A percentile compares a stretch with the other conserved stretches of the same genome.
Evolutionary conservation across 2,113 vertebrate genomes (phyloP).

Genomic region (Balaenoptera acutorostrata): DNA sequence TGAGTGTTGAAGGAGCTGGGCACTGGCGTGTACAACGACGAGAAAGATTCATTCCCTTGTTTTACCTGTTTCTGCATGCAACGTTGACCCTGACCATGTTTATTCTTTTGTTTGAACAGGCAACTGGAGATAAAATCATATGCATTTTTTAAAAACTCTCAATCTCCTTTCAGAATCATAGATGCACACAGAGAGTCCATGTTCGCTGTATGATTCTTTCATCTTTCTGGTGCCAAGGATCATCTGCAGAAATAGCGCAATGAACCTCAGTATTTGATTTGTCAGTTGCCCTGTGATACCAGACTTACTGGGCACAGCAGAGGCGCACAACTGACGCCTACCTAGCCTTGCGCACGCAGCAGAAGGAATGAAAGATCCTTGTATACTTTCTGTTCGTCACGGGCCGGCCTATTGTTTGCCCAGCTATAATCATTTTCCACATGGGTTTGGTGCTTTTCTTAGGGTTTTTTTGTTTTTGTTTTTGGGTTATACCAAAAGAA

Average conservation of each 20-base stretch:
- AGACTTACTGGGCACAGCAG: not conserved
- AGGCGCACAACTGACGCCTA: too few relatives aligned
- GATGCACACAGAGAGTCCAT: not conserved
- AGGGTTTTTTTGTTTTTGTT: not conserved
- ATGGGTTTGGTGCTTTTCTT: not conserved
- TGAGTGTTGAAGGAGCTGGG: not conserved
- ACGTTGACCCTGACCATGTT: not conserved
- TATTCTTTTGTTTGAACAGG: not conserved
- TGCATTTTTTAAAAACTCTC: not conserved
- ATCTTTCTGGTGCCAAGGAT: not conserved
- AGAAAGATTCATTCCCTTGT: not conserved
- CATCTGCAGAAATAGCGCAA: not conserved
- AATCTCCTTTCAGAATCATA: not conserved
- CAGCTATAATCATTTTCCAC: not conserved
- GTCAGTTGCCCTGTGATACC: not conserved
- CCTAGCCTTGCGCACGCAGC: fast-evolving
- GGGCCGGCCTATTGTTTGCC: not conserved
- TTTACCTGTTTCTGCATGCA: not conserved
- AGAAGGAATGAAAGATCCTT: not conserved
- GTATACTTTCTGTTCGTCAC: not conserved
- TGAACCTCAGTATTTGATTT: not conserved
- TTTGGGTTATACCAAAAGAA: not conserved
- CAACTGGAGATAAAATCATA: not conserved
- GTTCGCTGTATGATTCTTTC: not conserved
- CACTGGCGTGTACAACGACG: fast-evolving